Base-by-base conservation (phyloP, 2,888 invertebrate species). In the Drosophila cognata region DNA sequence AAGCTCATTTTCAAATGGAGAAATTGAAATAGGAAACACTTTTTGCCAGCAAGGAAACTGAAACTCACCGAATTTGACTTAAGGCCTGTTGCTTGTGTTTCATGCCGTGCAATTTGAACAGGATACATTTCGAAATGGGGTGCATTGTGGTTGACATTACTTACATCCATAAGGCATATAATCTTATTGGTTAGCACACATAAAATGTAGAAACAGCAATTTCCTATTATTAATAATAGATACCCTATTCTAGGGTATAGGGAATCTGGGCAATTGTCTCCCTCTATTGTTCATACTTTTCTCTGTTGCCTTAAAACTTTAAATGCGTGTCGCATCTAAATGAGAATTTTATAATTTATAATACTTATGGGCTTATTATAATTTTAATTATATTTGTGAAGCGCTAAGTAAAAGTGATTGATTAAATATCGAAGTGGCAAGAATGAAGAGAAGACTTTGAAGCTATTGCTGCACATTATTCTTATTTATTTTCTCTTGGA, bases 1-100 rank as follows among this genome's bases (percentile, higher is more conserved):
- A 76, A 81, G 89, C 80, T 85, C 81, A 85, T 83, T 84, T 88
- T 58, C 75, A 80, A 84, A 88, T 86, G 81, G 75, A 75, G 70
- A 79, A 89, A 88, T 81, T 84, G 78, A 90, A 89, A 90, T 81
- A 88, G 84, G 89, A 85, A 87, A 80, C 79, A 72, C 70, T 59
- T 76, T 78, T 71, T 79, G 63, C 58, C 67, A 50, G 31, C 21
- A 13, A 74, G 69, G 68, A 79, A 65, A 71, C 58, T 71, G 68
- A 79, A 65, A 67, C 58, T 70, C 72, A 67, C 16, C 66, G 65
- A 68, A 11, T 41, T 48, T 51, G 68, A 48, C 66, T 66, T 29
- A 11, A 13, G 71, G 51, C 59, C 43, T 28, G n/a, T 31, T 35
- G 46, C 35, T 53, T 58, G 51, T 62, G n/a, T 48, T 58, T 69